A percentile compares a stretch with the other conserved stretches of the same genome.
phyloP scores from a whole-genome alignment of 2,797 vertebrate genomes.

The Silurus lanzhouensis region DNA sequence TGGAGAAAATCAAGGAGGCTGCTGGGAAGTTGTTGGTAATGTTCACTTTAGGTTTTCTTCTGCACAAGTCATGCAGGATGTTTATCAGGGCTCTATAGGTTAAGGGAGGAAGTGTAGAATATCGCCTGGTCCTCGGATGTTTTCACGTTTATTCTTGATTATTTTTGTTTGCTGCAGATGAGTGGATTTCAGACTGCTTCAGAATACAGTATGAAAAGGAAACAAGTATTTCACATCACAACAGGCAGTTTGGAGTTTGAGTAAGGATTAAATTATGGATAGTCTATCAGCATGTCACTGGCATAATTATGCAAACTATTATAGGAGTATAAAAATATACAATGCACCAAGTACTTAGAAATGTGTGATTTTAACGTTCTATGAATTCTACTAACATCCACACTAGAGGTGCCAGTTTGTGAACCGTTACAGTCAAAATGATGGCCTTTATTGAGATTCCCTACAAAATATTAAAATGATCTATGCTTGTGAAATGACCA shows the following conservation, averaged over 20 bases:
- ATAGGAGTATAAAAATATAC: background rate
- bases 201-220: slow-evolving; percentile 91
- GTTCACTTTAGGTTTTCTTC: background rate
- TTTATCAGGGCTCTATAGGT: background rate
- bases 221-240: slow-evolving; percentile 92
- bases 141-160: background rate
- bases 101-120: background rate
- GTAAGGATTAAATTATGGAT: slow-evolving; percentile 71
- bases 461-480: background rate
- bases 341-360: background rate
- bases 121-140: background rate
- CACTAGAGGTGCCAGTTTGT: background rate
- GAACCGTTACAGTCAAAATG: background rate
- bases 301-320: background rate
- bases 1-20: slow-evolving; percentile 98
- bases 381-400: background rate
- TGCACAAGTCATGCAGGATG: background rate
- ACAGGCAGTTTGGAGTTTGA: slow-evolving; percentile 98
- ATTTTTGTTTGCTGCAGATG: slow-evolving; percentile 70
- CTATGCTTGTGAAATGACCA: background rate
- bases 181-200: slow-evolving; percentile 94
- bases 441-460: background rate
- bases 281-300: background rate
- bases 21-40: slow-evolving; percentile 92
- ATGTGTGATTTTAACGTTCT: background rate